Percentiles rank a stretch among this genome's conserved stretches.
Evolutionary conservation across 35 echinoderm and acorn worm species (phyloP).

Genomic region (Apostichopus japonicus): DNA sequence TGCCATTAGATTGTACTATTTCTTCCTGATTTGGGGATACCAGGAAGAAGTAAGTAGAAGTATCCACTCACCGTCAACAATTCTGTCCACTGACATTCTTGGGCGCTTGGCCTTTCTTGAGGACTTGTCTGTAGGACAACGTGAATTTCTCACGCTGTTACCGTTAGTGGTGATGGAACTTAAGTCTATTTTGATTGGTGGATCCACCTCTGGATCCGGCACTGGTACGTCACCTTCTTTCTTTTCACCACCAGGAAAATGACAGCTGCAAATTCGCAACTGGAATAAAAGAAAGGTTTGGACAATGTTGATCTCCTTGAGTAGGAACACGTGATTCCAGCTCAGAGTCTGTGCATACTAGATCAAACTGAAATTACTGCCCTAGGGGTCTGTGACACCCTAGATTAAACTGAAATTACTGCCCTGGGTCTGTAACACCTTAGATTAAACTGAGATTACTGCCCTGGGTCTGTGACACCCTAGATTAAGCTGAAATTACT

Average conservation of each 20-base stretch:
- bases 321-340: no score
- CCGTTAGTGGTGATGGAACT: constrained; percentile 77
- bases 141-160: constrained; percentile 75
- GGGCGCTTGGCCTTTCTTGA: constrained; percentile 91
- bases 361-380: no score
- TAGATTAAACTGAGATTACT: no score
- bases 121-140: constrained; percentile 92
- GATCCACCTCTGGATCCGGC: constrained; percentile 96
- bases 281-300: constrained; percentile 12
- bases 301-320: no score
- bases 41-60: not conserved
- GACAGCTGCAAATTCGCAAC: constrained; percentile 99
- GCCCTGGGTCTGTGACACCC: no score
- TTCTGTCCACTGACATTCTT: constrained; percentile 99
- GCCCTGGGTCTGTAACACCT: no score
- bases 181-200: constrained; percentile 96
- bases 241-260: constrained; percentile 98
- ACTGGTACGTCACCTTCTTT: constrained; percentile 99
- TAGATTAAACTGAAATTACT: no score
- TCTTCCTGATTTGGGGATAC: not conserved
- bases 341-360: no score
- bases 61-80: constrained; percentile 85
- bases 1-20: no score
- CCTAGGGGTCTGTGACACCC: no score
- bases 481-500: no score